A percentile compares a stretch with the other conserved stretches of the same genome.
Evolutionary conservation across 2,888 invertebrate genomes (phyloP).

Genomic region (Macrosiphum euphorbiae): DNA sequence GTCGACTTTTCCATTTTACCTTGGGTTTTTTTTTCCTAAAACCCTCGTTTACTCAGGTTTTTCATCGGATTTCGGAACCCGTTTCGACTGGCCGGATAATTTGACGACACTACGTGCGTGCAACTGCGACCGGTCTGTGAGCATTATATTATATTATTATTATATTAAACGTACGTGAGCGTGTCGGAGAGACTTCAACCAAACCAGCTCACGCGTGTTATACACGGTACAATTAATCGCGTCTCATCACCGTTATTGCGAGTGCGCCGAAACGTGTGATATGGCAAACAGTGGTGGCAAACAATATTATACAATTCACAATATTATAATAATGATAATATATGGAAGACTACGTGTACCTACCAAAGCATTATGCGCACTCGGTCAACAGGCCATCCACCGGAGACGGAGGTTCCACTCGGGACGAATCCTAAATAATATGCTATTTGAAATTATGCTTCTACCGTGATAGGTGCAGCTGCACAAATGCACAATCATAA

Average conservation of each 20-base stretch:
- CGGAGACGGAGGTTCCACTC: neutral
- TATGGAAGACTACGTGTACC: neutral
- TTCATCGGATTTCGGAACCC: neutral
- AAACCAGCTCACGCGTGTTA: neutral
- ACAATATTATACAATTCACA: neutral
- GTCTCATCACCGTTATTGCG: neutral
- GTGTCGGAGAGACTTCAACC: neutral
- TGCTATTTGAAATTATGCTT: neutral
- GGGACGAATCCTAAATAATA: neutral
- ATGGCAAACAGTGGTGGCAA: neutral
- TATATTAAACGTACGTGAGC: neutral
- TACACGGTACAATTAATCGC: neutral
- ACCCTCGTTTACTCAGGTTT: neutral
- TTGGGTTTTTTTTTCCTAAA: neutral
- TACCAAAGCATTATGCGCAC: neutral
- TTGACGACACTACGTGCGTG: neutral
- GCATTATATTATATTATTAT: neutral
- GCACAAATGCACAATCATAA: neutral
- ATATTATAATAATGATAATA: neutral
- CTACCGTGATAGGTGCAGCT: neutral
- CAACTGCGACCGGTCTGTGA: neutral
- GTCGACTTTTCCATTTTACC: neutral
- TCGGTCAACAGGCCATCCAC: neutral
- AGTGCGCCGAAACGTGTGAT: neutral
- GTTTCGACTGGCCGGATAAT: neutral